Evolutionary conservation across 2,113 vertebrate genomes (phyloP).

Genomic region (Sinocyclocheilus grahami): DNA sequence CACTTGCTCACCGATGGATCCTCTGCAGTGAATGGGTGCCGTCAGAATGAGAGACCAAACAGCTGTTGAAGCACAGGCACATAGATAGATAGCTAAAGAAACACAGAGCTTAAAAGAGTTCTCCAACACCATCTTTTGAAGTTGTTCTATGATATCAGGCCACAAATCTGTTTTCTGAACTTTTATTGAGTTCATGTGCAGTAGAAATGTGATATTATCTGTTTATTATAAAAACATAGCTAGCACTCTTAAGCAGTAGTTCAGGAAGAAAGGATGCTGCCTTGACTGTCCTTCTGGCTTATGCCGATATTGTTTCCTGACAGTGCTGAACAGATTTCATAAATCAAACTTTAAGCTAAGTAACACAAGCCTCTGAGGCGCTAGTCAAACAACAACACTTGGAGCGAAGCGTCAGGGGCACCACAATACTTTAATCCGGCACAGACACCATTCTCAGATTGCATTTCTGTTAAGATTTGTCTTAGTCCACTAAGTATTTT

Average conservation of each 20-base stretch:
- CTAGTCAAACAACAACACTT: background rate
- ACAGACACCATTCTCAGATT: background rate
- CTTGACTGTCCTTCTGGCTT: background rate
- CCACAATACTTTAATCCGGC: background rate
- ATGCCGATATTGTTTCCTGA: background rate
- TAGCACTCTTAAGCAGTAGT: background rate
- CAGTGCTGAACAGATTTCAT: conserved; percentile 9
- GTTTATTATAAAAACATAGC: background rate
- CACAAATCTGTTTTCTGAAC: background rate
- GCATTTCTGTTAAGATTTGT: background rate
- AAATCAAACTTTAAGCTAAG: background rate
- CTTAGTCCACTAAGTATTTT: background rate
- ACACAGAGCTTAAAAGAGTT: background rate
- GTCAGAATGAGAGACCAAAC: background rate
- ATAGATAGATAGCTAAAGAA: background rate
- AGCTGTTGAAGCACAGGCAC: background rate
- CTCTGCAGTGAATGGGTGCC: background rate
- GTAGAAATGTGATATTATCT: background rate
- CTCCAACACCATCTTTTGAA: background rate
- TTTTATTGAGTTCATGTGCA: background rate
- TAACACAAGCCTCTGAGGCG: background rate
- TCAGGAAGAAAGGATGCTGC: background rate
- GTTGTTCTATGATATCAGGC: background rate
- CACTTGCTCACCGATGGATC: background rate
- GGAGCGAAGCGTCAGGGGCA: background rate